Conservation (phyloP, 2,888 invertebrate genomes). For the Ectobius pallidus region DNA sequence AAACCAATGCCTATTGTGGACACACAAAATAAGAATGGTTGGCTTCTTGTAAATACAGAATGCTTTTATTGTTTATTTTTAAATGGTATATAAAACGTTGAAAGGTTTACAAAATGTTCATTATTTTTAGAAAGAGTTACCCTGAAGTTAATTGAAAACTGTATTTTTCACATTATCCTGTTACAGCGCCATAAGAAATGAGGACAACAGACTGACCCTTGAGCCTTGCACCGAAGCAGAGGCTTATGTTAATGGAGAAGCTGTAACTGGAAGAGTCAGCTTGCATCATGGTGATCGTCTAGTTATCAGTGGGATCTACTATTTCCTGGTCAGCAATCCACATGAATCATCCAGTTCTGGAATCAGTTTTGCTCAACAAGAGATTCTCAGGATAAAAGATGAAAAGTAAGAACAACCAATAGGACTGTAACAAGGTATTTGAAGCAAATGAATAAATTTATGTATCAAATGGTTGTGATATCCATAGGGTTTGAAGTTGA, state of each 20-base stretch:
- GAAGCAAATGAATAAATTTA: too few relatives aligned
- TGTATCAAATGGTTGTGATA: too few relatives aligned
- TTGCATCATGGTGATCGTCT: constrained; percentile 63
- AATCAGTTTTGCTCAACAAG: constrained; percentile 57
- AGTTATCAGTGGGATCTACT: constrained; percentile 63
- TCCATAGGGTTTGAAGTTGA: too few relatives aligned
- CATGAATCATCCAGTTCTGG: constrained; percentile 52
- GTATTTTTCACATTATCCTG: background rate
- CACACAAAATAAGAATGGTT: too few relatives aligned
- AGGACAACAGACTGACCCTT: constrained; percentile 55
- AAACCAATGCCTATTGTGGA: too few relatives aligned
- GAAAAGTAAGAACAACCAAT: constrained; percentile 10
- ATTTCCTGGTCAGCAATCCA: constrained; percentile 62
- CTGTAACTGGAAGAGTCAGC: constrained; percentile 53
- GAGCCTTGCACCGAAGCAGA: constrained; percentile 58
- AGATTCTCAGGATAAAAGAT: constrained; percentile 51
- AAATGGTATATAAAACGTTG: too few relatives aligned
- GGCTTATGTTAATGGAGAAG: constrained; percentile 62
- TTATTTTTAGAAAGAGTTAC: background rate
- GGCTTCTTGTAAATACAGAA: too few relatives aligned
- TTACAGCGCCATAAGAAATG: constrained; percentile 59
- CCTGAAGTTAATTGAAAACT: background rate
- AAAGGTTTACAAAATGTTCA: too few relatives aligned
- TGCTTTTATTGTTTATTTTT: too few relatives aligned
- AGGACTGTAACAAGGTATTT: too few relatives aligned